Evolutionary conservation across 53 echinoderm and acorn worm species (phyloP).

Genomic region (Henricia sp.): DNA sequence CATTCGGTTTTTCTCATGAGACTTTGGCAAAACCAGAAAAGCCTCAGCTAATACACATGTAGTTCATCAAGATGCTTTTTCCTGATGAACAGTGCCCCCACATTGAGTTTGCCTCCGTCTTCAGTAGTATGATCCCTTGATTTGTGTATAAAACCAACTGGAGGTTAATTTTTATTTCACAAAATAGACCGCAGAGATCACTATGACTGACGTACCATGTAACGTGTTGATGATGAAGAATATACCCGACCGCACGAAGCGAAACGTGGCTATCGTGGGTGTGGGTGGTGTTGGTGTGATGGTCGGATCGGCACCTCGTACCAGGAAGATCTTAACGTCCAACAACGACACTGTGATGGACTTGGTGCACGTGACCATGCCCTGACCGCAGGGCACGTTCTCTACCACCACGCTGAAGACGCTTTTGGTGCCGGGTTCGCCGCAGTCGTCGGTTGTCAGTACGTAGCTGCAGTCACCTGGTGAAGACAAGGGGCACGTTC

Average conservation of each 20-base stretch:
- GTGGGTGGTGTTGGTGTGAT: constrained; percentile 28
- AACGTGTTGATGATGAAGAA: constrained; percentile 35
- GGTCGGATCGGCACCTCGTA: constrained; percentile 43
- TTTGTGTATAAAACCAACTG: too few species aligned
- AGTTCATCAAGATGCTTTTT: too few species aligned
- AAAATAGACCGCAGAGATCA: neutral
- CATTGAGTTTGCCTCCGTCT: too few species aligned
- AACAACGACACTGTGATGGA: constrained; percentile 59
- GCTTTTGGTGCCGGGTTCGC: neutral
- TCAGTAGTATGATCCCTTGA: neutral
- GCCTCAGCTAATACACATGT: too few species aligned
- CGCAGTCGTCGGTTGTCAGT: constrained; percentile 65
- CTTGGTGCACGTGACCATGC: constrained; percentile 75
- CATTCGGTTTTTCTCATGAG: too few species aligned
- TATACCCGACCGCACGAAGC: neutral
- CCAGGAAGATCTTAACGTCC: constrained; percentile 46
- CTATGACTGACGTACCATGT: constrained; percentile 16
- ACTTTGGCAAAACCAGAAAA: too few species aligned
- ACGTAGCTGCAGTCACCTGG: constrained; percentile 80
- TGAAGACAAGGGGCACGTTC: neutral
- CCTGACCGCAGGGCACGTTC: constrained; percentile 78
- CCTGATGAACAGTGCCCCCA: too few species aligned
- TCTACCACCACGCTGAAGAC: constrained; percentile 67
- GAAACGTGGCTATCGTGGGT: neutral
- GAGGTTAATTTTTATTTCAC: neutral